Conservation (phyloP, 1,140 invertebrate species). For the Megalonaias nervosa region DNA sequence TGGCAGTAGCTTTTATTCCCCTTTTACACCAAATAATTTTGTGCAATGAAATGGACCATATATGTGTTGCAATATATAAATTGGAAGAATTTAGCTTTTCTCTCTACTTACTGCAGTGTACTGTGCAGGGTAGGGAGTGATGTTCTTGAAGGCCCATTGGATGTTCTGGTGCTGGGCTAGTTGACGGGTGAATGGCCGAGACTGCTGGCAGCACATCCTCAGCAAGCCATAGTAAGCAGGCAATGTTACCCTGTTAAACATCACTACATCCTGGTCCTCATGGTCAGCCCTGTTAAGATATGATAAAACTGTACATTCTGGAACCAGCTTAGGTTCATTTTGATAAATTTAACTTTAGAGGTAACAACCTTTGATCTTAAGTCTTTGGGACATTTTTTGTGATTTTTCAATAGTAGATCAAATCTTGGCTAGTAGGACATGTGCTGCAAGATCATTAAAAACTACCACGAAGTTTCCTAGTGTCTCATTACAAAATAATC, state of each 20-base stretch:
- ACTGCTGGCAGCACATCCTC: constrained; percentile 90
- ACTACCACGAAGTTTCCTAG: too few relatives aligned
- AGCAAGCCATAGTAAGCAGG: constrained; percentile 95
- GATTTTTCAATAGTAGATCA: not conserved
- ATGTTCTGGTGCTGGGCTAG: constrained; percentile 94
- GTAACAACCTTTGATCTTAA: not conserved
- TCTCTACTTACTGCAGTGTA: constrained; percentile 81
- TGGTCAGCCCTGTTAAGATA: constrained; percentile 82
- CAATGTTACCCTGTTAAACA: constrained; percentile 93
- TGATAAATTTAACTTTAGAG: not conserved
- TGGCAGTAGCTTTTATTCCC: too few relatives aligned
- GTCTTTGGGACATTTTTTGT: not conserved
- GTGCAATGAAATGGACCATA: too few relatives aligned
- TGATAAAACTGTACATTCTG: not conserved
- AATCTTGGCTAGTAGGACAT: not conserved
- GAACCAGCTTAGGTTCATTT: too few relatives aligned
- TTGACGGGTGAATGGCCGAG: constrained; percentile 86
- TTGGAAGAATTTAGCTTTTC: too few relatives aligned
- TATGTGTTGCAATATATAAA: too few relatives aligned
- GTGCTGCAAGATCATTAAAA: too few relatives aligned
- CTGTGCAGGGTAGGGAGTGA: constrained; percentile 93
- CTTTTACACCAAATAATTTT: too few relatives aligned
- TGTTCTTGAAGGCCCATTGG: constrained; percentile 97
- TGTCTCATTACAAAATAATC: too few relatives aligned
- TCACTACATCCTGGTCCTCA: constrained; percentile 94